phyloP scores from a whole-genome alignment of 1,140 invertebrate species.

The Samia ricini region DNA sequence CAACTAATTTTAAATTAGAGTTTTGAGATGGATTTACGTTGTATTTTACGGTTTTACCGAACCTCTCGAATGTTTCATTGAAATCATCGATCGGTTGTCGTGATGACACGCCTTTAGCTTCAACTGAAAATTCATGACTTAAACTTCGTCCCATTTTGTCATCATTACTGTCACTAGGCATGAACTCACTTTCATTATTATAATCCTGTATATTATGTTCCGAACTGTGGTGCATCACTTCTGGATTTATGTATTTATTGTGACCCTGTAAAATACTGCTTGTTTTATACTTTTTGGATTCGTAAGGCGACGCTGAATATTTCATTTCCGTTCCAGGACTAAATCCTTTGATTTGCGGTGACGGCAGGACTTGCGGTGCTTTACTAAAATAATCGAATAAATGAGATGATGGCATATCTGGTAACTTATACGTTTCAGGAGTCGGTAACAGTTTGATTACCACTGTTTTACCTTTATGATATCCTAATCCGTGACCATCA shows the following conservation, averaged over 20 bases:
- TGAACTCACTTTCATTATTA: background rate
- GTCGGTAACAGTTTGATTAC: slow-evolving; percentile 57
- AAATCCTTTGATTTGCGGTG: slow-evolving; percentile 39
- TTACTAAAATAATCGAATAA: slow-evolving; percentile 71
- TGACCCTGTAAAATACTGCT: background rate
- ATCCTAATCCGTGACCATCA: slow-evolving; percentile 64
- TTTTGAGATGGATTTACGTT: slow-evolving; percentile 30
- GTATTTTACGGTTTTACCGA: slow-evolving; percentile 32
- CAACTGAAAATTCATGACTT: background rate
- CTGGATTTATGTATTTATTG: background rate
- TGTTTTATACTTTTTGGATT: background rate
- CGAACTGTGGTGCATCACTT: background rate
- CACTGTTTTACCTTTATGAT: slow-evolving; percentile 72
- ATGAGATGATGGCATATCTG: slow-evolving; percentile 46
- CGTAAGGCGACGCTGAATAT: slow-evolving; percentile 5
- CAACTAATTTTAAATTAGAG: slow-evolving; percentile 22
- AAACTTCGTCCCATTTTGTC: background rate
- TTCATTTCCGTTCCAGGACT: slow-evolving; percentile 43
- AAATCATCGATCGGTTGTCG: slow-evolving; percentile 25
- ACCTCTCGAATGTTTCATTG: slow-evolving; percentile 30
- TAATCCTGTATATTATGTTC: background rate
- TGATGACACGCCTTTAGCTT: background rate
- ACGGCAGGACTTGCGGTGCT: slow-evolving; percentile 49
- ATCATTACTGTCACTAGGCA: background rate
- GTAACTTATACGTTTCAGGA: slow-evolving; percentile 47